Evolutionary conservation across 1,140 invertebrate species (phyloP).

Genomic region (Drosophila virilis): DNA sequence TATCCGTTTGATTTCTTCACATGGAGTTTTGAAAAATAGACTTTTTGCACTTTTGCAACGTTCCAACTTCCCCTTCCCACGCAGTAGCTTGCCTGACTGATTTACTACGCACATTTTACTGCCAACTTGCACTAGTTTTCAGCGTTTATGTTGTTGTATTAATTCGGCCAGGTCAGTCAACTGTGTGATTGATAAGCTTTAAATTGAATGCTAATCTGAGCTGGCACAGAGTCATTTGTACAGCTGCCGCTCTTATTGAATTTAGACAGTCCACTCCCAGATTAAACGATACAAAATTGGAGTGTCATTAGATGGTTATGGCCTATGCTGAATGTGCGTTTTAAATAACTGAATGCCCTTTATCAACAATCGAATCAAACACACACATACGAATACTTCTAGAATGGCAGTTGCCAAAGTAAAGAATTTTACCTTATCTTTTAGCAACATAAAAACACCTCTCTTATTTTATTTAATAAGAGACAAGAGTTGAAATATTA

Average conservation of each 20-base stretch:
- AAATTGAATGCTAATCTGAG: conserved; percentile 14
- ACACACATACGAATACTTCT: not conserved
- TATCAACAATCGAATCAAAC: conserved; percentile 10
- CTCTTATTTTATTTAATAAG: not conserved
- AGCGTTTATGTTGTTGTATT: conserved; percentile 3
- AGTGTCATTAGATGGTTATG: conserved; percentile 48
- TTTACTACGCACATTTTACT: conserved; percentile 72
- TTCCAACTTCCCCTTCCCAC: not conserved
- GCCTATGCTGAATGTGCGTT: not conserved
- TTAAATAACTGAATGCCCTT: conserved; percentile 4
- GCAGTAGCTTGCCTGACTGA: conserved; percentile 38
- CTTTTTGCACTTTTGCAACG: conserved; percentile 67
- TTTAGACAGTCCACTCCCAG: conserved; percentile 38
- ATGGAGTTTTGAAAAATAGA: conserved; percentile 77
- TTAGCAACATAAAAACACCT: no score
- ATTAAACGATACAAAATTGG: conserved; percentile 59
- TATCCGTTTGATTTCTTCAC: conserved; percentile 64
- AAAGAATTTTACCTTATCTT: not conserved
- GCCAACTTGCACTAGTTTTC: conserved; percentile 40
- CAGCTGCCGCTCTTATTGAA: conserved; percentile 22
- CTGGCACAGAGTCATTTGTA: conserved; percentile 55
- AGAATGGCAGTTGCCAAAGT: not conserved
- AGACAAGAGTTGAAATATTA: no score
- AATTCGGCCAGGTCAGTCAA: conserved; percentile 14
- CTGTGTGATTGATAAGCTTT: conserved; percentile 73